phyloP scores from a whole-genome alignment of 2,113 vertebrate species.

The Emberiza fucata region DNA sequence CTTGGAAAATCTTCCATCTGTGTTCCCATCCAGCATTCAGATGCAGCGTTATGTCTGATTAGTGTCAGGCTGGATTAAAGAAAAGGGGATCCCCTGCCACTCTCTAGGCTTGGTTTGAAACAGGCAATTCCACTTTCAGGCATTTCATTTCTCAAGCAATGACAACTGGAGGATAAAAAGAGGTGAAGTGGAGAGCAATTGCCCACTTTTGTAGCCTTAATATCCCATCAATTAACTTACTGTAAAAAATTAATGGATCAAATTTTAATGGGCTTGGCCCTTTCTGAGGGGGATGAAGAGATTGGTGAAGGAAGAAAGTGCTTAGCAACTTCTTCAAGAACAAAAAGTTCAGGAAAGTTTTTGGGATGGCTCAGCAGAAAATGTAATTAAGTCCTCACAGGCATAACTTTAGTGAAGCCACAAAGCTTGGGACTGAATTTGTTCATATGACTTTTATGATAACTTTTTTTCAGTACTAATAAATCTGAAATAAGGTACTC shows the following conservation, averaged over 20 bases:
- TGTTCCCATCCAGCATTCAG: neutral
- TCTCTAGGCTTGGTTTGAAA: neutral
- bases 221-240: neutral
- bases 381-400: neutral
- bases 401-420: neutral
- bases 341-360: neutral
- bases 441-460: neutral
- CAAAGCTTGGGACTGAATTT: neutral
- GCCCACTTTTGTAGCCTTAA: neutral
- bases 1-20: neutral
- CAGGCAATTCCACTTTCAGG: neutral
- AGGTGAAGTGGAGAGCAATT: neutral
- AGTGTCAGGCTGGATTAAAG: neutral
- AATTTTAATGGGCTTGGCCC: neutral
- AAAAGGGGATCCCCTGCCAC: neutral
- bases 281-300: neutral
- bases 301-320: neutral
- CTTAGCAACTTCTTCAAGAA: neutral
- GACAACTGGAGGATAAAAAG: neutral
- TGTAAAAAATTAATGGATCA: neutral
- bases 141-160: neutral
- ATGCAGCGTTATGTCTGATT: rapidly evolving
- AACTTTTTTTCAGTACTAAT: neutral
- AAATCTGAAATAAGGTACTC: neutral
- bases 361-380: neutral